phyloP scores from a whole-genome alignment of 2,113 vertebrate genomes.

The Boulengeromyrus knoepffleri region DNA sequence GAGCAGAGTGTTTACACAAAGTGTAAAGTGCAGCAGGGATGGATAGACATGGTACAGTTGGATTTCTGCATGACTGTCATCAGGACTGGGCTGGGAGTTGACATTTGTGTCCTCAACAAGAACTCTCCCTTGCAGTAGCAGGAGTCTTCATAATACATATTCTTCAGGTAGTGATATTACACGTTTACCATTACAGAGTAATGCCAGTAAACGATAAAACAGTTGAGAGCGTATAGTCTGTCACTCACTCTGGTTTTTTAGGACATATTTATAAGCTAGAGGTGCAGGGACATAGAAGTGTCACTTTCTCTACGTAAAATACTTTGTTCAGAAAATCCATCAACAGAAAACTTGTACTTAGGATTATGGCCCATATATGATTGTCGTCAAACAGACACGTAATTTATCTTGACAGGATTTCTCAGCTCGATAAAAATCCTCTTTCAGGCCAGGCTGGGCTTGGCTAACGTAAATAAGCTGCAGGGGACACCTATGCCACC shows the following conservation, averaged over 20 bases:
- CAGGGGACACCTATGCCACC: conserved; percentile 31
- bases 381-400: background rate
- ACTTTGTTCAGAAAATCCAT: background rate
- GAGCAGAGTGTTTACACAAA: background rate
- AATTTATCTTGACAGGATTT: background rate
- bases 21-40: background rate
- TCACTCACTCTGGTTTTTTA: background rate
- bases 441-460: background rate
- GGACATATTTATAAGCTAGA: background rate
- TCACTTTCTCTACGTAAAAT: background rate
- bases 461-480: background rate
- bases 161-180: background rate
- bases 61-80: background rate
- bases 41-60: background rate
- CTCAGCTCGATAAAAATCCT: conserved; percentile 5
- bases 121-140: background rate
- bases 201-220: background rate
- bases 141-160: background rate
- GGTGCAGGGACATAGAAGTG: background rate
- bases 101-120: background rate
- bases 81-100: background rate
- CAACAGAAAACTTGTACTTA: background rate
- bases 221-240: background rate
- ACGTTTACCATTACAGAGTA: background rate
- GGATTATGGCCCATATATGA: background rate